Evolutionary conservation across 1,140 invertebrate species (phyloP).

Genomic region (Lepidotrigona ventralis): DNA sequence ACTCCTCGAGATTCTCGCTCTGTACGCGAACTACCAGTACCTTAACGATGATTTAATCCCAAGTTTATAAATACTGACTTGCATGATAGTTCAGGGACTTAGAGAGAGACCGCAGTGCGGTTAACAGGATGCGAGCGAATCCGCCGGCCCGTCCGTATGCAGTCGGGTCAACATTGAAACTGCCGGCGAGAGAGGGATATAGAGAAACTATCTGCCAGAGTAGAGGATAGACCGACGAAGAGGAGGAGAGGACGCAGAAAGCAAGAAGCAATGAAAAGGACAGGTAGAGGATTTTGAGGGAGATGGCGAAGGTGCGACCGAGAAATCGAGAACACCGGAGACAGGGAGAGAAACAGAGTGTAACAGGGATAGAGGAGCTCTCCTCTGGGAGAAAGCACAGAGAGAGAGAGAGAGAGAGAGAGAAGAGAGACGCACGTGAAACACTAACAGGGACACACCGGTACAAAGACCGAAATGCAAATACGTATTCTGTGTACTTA

Average conservation of each 20-base stretch:
- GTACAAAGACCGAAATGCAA: constrained; percentile 79
- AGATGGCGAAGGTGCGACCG: constrained; percentile 13
- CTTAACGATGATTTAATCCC: constrained; percentile 65
- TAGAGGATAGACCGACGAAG: not conserved
- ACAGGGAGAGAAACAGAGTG: constrained; percentile 17
- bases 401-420: not conserved
- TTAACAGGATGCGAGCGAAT: constrained; percentile 72
- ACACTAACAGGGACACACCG: constrained; percentile 71
- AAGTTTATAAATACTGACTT: constrained; percentile 61
- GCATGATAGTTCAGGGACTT: constrained; percentile 53
- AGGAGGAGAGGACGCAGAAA: not conserved
- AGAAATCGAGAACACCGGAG: not conserved
- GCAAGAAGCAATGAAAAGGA: constrained; percentile 26
- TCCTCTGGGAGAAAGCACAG: not conserved
- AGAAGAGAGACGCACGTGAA: constrained; percentile 15
- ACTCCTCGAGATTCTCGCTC: not conserved
- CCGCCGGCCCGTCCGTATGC: constrained; percentile 50
- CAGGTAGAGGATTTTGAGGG: constrained; percentile 17
- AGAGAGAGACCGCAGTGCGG: constrained; percentile 73
- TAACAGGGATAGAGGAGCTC: not conserved
- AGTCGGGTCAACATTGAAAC: constrained; percentile 35
- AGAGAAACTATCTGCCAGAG: not conserved
- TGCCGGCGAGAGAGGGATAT: constrained; percentile 10
- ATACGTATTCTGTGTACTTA: constrained; percentile 79
- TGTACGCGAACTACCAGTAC: constrained; percentile 30